Base-by-base conservation (phyloP, 1,140 invertebrate species). In the Zaprionus africanus region DNA sequence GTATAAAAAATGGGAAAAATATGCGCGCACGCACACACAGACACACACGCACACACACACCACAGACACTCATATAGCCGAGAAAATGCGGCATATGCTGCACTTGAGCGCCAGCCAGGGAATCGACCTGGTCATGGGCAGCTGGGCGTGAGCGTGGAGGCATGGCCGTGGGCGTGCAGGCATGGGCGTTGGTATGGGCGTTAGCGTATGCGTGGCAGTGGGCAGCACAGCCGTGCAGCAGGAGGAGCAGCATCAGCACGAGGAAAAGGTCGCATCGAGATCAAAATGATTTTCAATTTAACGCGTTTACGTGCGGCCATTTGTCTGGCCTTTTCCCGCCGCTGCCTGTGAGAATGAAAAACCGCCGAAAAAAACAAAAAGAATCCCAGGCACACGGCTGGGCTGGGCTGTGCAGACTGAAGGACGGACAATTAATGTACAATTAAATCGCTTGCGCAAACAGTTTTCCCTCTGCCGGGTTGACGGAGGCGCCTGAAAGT, bases 241-340 rank as follows among this genome's bases (percentile, higher is more conserved):
- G 22, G 22, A 22, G 22, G 1, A 22, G 22, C 1, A 22, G 22
- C 22, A n/a, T 9, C 13, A 31, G 51, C 60, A 28, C 13, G 24
- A 28, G 41, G 67, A 66, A 79, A 79, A 87, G 79, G 84, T 88
- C 84, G 85, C 80, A 68, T 57, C 57, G 79, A 82, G 83, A 87
- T 91, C 81, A 91, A 91, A 91, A 84, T 91, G 88, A 91, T 91
- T 91, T 91, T 91, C 88, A 91, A 91, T 91, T 91, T 82, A 91
- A 91, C 81, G 88, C 78, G 71, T 77, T 91, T 87, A 84, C 87
- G 83, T 91, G 88, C 78, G 76, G 76, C 84, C 78, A 88, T 88
- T 84, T 88, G 84, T 88, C 84, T 84, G 73, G 68, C 57, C 31
- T 72, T 72, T 61, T 36, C 66, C 41, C 17, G 51, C 43, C 17